Percentiles rank a stretch among this genome's conserved stretches.
Evolutionary conservation across 2,888 invertebrate genomes (phyloP).

Genomic region (Macrostomum cliftonense): DNA sequence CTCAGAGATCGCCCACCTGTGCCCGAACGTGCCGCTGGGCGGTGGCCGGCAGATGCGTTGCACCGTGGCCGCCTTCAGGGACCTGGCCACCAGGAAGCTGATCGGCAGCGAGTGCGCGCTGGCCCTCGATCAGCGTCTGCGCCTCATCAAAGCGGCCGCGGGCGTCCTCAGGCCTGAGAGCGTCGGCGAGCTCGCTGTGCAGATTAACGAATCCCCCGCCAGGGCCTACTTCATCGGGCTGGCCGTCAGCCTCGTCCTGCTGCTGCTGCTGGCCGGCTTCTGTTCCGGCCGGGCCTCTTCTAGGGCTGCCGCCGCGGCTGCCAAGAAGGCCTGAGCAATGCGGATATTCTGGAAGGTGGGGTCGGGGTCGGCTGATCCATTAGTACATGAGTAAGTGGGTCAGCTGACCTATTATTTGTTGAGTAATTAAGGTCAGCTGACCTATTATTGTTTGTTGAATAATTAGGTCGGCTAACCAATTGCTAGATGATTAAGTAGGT

Average conservation of each 20-base stretch:
- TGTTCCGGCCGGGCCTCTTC: slow-evolving; percentile 68
- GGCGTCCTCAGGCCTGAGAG: slow-evolving; percentile 52
- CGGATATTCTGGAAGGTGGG: no score
- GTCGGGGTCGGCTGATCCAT: no score
- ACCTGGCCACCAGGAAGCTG: slow-evolving; percentile 45
- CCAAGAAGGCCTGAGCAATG: no score
- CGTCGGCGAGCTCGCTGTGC: slow-evolving; percentile 58
- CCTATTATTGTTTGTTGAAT: no score
- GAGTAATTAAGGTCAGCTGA: no score
- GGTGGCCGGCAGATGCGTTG: slow-evolving; percentile 29
- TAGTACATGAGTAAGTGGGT: no score
- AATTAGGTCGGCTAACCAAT: no score
- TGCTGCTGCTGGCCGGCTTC: slow-evolving; percentile 74
- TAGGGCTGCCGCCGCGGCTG: no score
- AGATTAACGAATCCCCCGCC: slow-evolving; percentile 64
- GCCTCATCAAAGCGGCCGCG: slow-evolving; percentile 74
- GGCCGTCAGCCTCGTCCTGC: slow-evolving; percentile 54
- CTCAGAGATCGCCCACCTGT: slow-evolving; percentile 2
- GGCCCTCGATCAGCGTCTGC: slow-evolving; percentile 59
- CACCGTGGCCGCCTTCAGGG: slow-evolving; percentile 36
- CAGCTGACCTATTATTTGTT: no score
- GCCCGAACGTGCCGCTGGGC: slow-evolving; percentile 17
- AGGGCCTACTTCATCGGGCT: slow-evolving; percentile 69
- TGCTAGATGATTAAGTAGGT: no score
- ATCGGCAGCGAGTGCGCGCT: slow-evolving; percentile 58